Base-by-base conservation (phyloP, 1,140 invertebrate species). In the Doryteuthis pealeii region DNA sequence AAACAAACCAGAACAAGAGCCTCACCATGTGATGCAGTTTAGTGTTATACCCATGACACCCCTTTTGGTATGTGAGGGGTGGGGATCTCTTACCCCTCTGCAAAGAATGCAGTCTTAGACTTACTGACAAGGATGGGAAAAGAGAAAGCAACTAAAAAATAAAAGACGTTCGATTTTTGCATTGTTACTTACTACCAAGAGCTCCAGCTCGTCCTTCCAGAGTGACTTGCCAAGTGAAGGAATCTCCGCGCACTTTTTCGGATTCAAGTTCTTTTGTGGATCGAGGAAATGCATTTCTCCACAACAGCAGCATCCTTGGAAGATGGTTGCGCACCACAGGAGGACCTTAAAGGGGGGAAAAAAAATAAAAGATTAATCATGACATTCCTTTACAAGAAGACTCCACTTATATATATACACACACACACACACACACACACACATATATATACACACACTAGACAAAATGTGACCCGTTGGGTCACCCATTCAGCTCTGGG, bases 171-270 rank as follows among this genome's bases (percentile, higher is more conserved):
- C n/a, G n/a, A n/a, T n/a, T n/a, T n/a, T 40, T 3, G 10, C 3
- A 40, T 40, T 62, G 28, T 4, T 18, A 67, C 75, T 66, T 79
- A 86, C 86, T 83, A 22, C 96, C 96, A 4, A 99, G 87, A 15
- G 98, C 98, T 0, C 98, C 98, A 22, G 97, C 95, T 73, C 98
- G 90, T 22, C 96, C 96, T 90, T 99, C 97, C 67, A 99, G 88
- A 1, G 97, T 98, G 28, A 99, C 95, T 90, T 99, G 96, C 98
- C 98, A 99, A 58, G 97, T 99, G 86, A 99, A 99, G 0, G 96
- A 94, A 90, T 99, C 98, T 10, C 98, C 98, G 75, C 97, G 91
- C 0, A 95, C 94, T 85, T 98, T 99, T 89, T 99, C 97, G 10
- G 95, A 96, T 83, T 99, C 97, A 30, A 99, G 90, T 87, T 99